Conservation (phyloP, 37 sponge, comb jelly and placozoan genomes). For the Ephydatia muelleri region DNA sequence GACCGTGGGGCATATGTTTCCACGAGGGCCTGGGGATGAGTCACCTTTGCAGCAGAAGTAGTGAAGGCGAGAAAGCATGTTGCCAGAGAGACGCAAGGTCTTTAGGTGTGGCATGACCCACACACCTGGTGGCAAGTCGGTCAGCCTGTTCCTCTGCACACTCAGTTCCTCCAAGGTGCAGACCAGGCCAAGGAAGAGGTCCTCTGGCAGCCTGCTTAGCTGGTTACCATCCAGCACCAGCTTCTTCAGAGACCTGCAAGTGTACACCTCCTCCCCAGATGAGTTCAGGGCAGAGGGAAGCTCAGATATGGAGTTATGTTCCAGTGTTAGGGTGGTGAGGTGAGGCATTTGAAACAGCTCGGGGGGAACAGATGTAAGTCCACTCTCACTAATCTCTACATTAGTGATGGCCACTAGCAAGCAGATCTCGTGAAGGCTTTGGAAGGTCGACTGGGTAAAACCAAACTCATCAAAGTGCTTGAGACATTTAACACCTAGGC, state of each 20-base stretch:
- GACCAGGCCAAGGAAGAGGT: slow-evolving; percentile 35
- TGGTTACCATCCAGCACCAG: slow-evolving; percentile 57
- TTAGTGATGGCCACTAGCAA: slow-evolving; percentile 19
- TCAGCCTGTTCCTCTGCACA: slow-evolving; percentile 49
- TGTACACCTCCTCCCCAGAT: slow-evolving; percentile 18
- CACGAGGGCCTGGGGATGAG: background rate
- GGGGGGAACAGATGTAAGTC: slow-evolving; percentile 30
- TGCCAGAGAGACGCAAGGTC: slow-evolving; percentile 36
- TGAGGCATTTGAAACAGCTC: slow-evolving; percentile 60
- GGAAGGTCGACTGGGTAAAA: background rate
- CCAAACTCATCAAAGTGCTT: slow-evolving; percentile 10
- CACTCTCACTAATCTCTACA: slow-evolving; percentile 49
- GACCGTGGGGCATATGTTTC: too few relatives aligned
- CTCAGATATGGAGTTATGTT: slow-evolving; percentile 36
- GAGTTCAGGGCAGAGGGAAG: slow-evolving; percentile 36
- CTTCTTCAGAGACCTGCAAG: background rate
- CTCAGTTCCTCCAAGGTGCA: slow-evolving; percentile 45
- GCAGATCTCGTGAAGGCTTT: background rate
- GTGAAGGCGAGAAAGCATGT: slow-evolving; percentile 60
- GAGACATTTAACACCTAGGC: slow-evolving; percentile 39
- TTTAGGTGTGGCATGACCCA: slow-evolving; percentile 70
- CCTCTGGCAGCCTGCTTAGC: slow-evolving; percentile 53
- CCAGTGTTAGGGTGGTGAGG: slow-evolving; percentile 46
- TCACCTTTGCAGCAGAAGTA: slow-evolving; percentile 30
- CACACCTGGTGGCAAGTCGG: slow-evolving; percentile 55